Evolutionary conservation across 2,888 invertebrate species (phyloP), one percentile per base, ranked within the genome.

Genomic region (Tetrapedia diversipes): DNA sequence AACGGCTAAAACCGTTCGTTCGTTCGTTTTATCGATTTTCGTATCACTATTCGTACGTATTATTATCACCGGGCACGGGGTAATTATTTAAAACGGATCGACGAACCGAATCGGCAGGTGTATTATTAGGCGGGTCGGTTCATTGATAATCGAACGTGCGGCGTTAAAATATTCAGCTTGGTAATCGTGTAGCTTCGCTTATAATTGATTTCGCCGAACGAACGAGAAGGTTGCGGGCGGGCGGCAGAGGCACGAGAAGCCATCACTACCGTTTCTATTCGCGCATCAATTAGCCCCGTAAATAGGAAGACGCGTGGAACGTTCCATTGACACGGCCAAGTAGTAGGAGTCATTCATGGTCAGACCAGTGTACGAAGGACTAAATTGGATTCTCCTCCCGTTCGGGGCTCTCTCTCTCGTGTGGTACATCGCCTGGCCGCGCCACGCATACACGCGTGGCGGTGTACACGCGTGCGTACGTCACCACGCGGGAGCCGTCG

Each of bases 331-430:
- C 71, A 72, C 70, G 59, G 64, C 27, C 51, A 77, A n/a, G 78
- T 81, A 77, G 84, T 84, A 81, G 74, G 75, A 82, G 79, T 79
- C 82, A 81, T 82, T 84, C 82, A 84, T 84, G 86, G 84, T 65
- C 86, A 72, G 84, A 67, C 77, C 22, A 43, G 53, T 41, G 77
- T 70, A 77, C 47, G 70, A 77, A 71, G 66, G 70, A 65, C 54
- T 77, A 65, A 77, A 77, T 70, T 77, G 77, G 61, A 61, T 66
- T 61, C 70, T 59, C 54, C 59, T 41, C 37, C n/a, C 22, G 43
- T 43, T 37, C n/a, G 61, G 29, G n/a, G 16, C n/a, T n/a, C n/a
- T n/a, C n/a, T n/a, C n/a, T n/a, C n/a, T n/a, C n/a, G n/a, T n/a
- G n/a, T n/a, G n/a, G n/a, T n/a, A n/a, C n/a, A n/a, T n/a, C n/a